phyloP scores from a whole-genome alignment of 2,113 vertebrate genomes.

The Zingel zingel region DNA sequence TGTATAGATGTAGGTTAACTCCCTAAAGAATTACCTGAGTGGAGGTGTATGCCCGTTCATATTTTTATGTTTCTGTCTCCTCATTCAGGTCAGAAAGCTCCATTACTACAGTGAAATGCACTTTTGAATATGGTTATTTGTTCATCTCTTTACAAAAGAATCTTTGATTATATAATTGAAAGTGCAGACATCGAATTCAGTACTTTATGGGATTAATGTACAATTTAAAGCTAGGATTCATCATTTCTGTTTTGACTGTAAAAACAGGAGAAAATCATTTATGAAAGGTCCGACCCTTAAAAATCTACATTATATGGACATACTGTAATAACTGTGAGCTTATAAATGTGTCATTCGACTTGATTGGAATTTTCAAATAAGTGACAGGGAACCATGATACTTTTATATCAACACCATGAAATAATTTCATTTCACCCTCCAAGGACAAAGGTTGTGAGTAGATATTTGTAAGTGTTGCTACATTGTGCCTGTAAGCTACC shows the following conservation, averaged over 20 bases:
- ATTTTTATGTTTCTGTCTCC: constrained; percentile 53
- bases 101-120: constrained; percentile 27
- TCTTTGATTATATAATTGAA: constrained; percentile 27
- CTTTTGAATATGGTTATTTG: constrained; percentile 16
- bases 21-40: constrained; percentile 56
- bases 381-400: constrained; percentile 6
- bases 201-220: not conserved
- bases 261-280: not conserved
- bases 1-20: constrained; percentile 73
- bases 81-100: constrained; percentile 46
- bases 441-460: constrained; percentile 42
- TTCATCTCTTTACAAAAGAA: not conserved
- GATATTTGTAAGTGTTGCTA: not conserved
- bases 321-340: not conserved
- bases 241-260: not conserved
- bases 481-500: constrained; percentile 8
- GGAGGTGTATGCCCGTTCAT: constrained; percentile 57
- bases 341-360: not conserved
- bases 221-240: not conserved
- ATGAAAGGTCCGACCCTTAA: not conserved
- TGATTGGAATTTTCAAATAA: constrained; percentile 14
- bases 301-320: not conserved
- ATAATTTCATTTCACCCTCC: constrained; percentile 23
- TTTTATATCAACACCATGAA: constrained; percentile 2
- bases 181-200: not conserved